Percentiles rank a stretch among this genome's conserved stretches.
These are phyloP conservation scores for Globodera rostochiensis DNA, from an alignment of 1,140 invertebrate genomes.

Conservation along the genomic window DNA sequence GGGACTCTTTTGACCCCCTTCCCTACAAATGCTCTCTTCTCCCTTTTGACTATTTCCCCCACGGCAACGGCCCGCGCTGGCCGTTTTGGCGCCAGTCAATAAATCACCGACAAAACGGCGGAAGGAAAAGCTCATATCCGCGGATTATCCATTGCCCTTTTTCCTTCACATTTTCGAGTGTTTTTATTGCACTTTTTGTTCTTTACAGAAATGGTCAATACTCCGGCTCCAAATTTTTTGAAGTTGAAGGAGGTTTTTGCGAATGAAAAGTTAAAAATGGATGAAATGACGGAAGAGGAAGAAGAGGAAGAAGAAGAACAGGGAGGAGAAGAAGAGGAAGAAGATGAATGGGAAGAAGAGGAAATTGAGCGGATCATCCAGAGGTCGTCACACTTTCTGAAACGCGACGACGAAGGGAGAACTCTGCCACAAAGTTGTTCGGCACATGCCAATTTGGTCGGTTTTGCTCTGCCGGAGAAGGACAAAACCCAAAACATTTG, in stretches of 20 bases:
- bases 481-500: background rate
- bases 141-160: background rate
- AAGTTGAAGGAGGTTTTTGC: background rate
- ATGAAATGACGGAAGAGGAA: slow-evolving; percentile 3
- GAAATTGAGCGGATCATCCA: slow-evolving; percentile 32
- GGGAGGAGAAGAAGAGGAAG: slow-evolving; percentile 23
- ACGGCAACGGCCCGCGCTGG: background rate
- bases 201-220: background rate
- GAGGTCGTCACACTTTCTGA: slow-evolving; percentile 6
- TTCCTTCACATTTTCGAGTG: background rate
- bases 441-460: slow-evolving; percentile 42
- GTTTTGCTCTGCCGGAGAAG: background rate
- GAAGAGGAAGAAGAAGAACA: slow-evolving; percentile 2
- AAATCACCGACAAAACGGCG: background rate
- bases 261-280: slow-evolving; percentile 2
- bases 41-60: background rate
- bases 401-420: background rate
- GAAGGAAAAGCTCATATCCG: background rate
- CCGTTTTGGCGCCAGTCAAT: slow-evolving; percentile 1
- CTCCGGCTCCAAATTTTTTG: background rate
- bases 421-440: slow-evolving; percentile 36
- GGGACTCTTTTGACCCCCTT: background rate
- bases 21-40: background rate
- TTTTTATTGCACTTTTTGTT: background rate
- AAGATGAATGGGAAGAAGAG: background rate